Evolutionary conservation across 2,888 invertebrate genomes (phyloP), one percentile per base, ranked within the genome.

Genomic region (Philereme vetulata): DNA sequence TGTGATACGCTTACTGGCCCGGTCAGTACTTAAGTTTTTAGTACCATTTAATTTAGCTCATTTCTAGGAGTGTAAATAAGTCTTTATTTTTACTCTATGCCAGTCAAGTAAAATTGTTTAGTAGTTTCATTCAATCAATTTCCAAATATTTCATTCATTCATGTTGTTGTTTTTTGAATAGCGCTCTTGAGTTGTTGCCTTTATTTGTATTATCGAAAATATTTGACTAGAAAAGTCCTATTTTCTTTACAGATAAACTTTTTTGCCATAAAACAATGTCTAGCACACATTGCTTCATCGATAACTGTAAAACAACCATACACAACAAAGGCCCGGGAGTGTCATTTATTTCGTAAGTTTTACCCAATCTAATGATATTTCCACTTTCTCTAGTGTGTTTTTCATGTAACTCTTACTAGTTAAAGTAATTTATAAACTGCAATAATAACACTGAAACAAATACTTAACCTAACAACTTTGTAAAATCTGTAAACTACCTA

Each of bases 341-440:
- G 50, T 68, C 78, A 34, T 83, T 91, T 64, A 81, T 85, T 70
- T 63, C 81, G 90, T 90, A 80, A 86, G 85, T 78, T 48, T 34
- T 46, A 38, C 7, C 8, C 8, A 38, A 38, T 38, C 5, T 38
- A 38, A 8, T 38, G 38, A 4, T 1, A 38, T 38, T 38, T 4
- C 35, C 7, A 8, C 7, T 4, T 38, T 8, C 38, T 6, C 21
- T 21, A 21, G 21, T 21, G 21, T 1, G 21, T 21, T 21, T 21
- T 21, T 21, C 21, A 21, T 21, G 21, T 21, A 2, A 21, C 21
- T 21, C 21, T 2, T 21, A 21, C 21, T 21, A n/a, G n/a, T n/a
- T n/a, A 21, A 21, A 21, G 21, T 21, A 1, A 21, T 21, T 21
- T 2, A 21, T 21, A 21, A 38, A 8, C 38, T 38, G 3, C 7